Percentiles rank a stretch among this genome's conserved stretches.
These are phyloP conservation scores for Aleiodes sp. DNA, from an alignment of 1,140 invertebrate genomes.

Conservation along the genomic window DNA sequence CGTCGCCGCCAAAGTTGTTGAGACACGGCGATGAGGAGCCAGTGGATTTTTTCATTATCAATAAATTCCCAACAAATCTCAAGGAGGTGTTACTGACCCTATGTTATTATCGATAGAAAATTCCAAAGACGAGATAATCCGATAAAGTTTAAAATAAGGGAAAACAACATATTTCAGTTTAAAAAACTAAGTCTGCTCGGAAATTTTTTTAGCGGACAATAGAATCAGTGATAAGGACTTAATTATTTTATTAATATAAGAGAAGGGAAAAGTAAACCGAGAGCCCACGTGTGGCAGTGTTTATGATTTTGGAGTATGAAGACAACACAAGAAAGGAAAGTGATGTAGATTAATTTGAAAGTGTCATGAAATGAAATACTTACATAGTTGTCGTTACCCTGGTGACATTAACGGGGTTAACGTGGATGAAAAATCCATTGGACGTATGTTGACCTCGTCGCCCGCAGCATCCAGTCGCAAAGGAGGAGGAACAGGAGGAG, in stretches of 20 bases:
- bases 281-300: slow-evolving; percentile 28
- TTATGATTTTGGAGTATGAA: not conserved
- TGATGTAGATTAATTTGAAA: not conserved
- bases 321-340: not conserved
- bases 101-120: not conserved
- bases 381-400: not conserved
- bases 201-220: no score
- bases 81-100: not conserved
- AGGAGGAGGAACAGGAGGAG: slow-evolving; percentile 10
- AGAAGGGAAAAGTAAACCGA: not conserved
- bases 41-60: not conserved
- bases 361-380: not conserved
- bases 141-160: slow-evolving; percentile 14
- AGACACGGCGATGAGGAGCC: slow-evolving; percentile 18
- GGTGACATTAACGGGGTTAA: not conserved
- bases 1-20: not conserved
- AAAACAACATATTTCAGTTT: no score
- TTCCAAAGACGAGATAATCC: not conserved
- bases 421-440: not conserved
- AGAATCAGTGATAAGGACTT: no score
- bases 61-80: not conserved
- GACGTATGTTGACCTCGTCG: slow-evolving; percentile 22
- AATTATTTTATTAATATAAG: no score
- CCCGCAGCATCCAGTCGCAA: slow-evolving; percentile 19
- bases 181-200: no score